Conservation (phyloP, 2,113 vertebrate genomes). For the Rhombomys opimus region DNA sequence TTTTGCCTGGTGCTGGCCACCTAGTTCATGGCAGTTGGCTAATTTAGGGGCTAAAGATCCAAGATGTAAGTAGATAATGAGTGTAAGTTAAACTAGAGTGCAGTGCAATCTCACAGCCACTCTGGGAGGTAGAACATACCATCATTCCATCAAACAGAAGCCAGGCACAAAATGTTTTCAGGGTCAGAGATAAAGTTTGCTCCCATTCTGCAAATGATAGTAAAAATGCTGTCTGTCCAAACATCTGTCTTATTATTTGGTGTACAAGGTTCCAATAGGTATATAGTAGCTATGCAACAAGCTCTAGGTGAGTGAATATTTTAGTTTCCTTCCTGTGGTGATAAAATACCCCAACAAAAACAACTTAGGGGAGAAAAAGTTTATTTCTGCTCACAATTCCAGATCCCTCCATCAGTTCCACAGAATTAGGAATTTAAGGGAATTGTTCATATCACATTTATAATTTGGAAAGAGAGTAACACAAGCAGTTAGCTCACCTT, state of each 20-base stretch:
- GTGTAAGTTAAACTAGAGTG: background rate
- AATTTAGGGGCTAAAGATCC: background rate
- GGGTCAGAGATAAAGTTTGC: too few relatives aligned
- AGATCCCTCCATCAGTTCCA: background rate
- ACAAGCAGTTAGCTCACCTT: background rate
- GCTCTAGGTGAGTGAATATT: background rate
- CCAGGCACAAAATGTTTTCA: background rate
- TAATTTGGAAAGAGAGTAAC: background rate
- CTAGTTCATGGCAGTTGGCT: background rate
- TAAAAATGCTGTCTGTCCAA: fast-evolving
- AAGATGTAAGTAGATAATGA: too few relatives aligned
- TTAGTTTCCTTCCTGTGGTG: background rate
- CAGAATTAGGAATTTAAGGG: background rate
- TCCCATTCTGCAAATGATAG: background rate
- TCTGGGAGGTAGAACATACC: background rate
- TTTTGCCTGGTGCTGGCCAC: background rate
- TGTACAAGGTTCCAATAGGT: fast-evolving
- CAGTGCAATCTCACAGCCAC: background rate
- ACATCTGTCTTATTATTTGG: background rate
- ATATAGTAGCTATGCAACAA: too few relatives aligned
- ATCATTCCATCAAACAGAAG: background rate
- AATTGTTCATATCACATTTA: background rate
- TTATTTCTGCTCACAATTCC: too few relatives aligned
- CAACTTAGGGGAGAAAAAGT: background rate
- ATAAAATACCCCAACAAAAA: too few relatives aligned